phyloP scores from a whole-genome alignment of 1,140 invertebrate species.

The Babylonia areolata region DNA sequence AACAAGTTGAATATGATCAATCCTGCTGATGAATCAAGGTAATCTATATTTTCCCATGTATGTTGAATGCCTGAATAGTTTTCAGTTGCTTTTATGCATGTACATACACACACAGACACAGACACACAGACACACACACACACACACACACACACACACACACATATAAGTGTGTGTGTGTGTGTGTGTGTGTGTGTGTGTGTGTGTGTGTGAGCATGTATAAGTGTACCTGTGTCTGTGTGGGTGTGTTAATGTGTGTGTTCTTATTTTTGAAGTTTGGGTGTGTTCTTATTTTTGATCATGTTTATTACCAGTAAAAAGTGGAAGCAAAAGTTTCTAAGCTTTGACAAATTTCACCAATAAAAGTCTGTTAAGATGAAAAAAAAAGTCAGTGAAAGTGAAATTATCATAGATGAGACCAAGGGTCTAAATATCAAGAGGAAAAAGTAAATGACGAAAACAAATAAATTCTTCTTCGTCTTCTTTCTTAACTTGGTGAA shows the following conservation, averaged over 20 bases:
- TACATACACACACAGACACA: no score
- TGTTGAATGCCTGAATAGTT: neutral
- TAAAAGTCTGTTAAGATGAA: no score
- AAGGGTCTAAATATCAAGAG: neutral
- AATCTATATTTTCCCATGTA: neutral
- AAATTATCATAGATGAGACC: neutral
- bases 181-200: no score
- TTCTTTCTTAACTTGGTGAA: no score
- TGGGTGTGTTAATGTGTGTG: neutral
- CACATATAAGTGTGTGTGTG: neutral
- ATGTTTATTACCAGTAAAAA: no score
- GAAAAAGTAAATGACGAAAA: neutral
- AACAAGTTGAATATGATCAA: slow-evolving; percentile 69
- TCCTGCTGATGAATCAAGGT: slow-evolving; percentile 43
- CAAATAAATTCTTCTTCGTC: neutral
- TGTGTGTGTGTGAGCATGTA: no score
- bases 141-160: no score
- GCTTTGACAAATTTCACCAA: no score
- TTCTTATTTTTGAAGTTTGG: neutral
- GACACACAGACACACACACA: no score
- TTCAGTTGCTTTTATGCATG: no score
- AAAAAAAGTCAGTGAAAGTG: no score
- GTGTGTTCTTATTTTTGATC: neutral
- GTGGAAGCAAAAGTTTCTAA: no score
- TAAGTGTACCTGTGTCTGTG: neutral